Evolutionary conservation across 2,797 vertebrate species (phyloP).

Genomic region (Acestrorhynchus altus): DNA sequence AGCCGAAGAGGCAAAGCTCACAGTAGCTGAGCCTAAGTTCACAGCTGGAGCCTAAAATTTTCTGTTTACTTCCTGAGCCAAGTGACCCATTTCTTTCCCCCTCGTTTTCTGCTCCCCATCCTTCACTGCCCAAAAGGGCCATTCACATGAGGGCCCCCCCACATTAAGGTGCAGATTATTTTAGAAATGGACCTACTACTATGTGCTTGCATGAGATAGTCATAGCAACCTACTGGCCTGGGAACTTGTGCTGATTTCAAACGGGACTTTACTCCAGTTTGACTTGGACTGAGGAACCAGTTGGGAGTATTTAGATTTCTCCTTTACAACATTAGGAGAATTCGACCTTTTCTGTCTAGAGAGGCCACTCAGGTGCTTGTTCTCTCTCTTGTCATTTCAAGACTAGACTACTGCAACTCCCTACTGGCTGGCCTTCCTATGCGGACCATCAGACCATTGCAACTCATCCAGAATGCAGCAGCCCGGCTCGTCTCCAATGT

Average conservation of each 20-base stretch:
- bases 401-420: too few relatives aligned
- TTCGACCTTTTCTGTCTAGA: too few relatives aligned
- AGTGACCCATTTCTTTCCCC: constrained; percentile 54
- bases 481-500: too few relatives aligned
- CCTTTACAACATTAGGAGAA: too few relatives aligned
- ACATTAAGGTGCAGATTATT: background rate
- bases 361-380: too few relatives aligned
- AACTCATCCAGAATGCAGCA: too few relatives aligned
- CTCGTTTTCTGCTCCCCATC: constrained; percentile 19
- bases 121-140: constrained; percentile 18
- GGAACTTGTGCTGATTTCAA: background rate
- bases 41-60: constrained; percentile 34
- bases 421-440: too few relatives aligned
- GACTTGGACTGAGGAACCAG: background rate
- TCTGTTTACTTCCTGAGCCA: constrained; percentile 51
- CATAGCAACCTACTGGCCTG: background rate
- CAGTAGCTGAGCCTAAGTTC: constrained; percentile 29
- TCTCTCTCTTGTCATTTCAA: too few relatives aligned
- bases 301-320: too few relatives aligned
- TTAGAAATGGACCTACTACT: constrained; percentile 1
- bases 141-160: background rate
- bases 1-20: constrained; percentile 10
- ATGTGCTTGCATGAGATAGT: background rate
- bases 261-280: background rate
- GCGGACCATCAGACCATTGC: too few relatives aligned